Percentiles rank a stretch among this genome's conserved stretches.
Evolutionary conservation across 2,113 vertebrate genomes (phyloP).

Genomic region (Ammospiza nelsoni): DNA sequence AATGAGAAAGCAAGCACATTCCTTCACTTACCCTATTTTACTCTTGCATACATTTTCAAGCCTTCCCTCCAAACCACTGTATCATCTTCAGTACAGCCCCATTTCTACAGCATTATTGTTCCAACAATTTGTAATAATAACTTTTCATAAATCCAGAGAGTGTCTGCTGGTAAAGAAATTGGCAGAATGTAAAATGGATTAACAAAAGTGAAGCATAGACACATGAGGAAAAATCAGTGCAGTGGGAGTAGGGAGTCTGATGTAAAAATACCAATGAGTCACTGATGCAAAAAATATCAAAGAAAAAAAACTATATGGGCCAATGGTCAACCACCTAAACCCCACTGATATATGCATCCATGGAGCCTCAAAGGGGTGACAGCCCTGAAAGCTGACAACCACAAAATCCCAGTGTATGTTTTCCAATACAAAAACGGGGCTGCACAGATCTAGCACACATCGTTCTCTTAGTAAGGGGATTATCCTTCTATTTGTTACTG

Average conservation of each 20-base stretch:
- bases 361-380: background rate
- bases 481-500: background rate
- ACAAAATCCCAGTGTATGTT: rapidly evolving
- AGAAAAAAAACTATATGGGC: rapidly evolving
- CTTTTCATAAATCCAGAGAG: background rate
- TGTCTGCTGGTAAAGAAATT: background rate
- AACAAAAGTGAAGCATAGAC: background rate
- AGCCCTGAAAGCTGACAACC: background rate
- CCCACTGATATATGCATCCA: rapidly evolving
- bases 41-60: background rate
- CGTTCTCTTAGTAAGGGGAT: background rate
- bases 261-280: background rate
- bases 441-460: background rate
- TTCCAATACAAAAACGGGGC: background rate
- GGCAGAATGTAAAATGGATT: background rate
- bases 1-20: background rate
- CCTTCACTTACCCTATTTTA: background rate
- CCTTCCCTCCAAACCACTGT: background rate
- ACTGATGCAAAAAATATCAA: background rate
- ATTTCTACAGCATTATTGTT: background rate
- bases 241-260: background rate
- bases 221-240: rapidly evolving
- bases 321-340: background rate
- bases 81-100: background rate
- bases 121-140: background rate